A percentile compares a stretch with the other conserved stretches of the same genome.
Evolutionary conservation across 2,113 vertebrate genomes (phyloP).

Genomic region (Rissa tridactyla): DNA sequence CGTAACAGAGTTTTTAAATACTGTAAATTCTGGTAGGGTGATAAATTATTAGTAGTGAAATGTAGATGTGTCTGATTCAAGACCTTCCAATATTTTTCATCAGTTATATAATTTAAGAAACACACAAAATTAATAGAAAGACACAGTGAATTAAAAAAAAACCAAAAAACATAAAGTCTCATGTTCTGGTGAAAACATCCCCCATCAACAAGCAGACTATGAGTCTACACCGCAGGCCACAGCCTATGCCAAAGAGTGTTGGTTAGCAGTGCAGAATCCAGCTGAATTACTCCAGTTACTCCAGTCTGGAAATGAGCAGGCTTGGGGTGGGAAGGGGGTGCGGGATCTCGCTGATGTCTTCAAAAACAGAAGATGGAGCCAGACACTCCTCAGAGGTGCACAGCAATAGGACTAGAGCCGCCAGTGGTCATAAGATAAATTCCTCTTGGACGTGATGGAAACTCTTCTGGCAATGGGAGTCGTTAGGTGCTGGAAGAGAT

Average conservation of each 20-base stretch:
- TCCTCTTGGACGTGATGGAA: not conserved
- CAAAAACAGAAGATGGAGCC: not conserved
- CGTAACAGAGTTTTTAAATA: not conserved
- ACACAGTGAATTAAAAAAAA: rapidly evolving
- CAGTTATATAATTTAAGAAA: not conserved
- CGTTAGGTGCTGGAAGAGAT: not conserved
- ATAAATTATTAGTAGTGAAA: not conserved
- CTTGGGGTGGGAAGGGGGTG: not conserved
- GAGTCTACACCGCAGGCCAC: not conserved
- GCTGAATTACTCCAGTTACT: not conserved
- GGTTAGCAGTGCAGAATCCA: not conserved
- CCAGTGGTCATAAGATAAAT: not conserved
- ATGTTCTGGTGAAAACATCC: not conserved
- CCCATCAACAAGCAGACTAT: not conserved
- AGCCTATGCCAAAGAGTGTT: not conserved
- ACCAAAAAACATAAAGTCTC: rapidly evolving
- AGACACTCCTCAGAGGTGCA: not conserved
- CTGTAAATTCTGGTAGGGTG: not conserved
- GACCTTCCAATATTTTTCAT: not conserved
- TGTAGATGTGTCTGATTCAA: not conserved
- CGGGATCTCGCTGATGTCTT: rapidly evolving
- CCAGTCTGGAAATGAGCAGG: not conserved
- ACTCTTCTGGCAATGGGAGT: not conserved
- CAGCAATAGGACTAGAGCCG: not conserved
- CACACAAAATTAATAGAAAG: not conserved